Evolutionary conservation across 2,888 invertebrate genomes (phyloP), one percentile per base, ranked within the genome.

Genomic region (Holacanthella duospinosa): DNA sequence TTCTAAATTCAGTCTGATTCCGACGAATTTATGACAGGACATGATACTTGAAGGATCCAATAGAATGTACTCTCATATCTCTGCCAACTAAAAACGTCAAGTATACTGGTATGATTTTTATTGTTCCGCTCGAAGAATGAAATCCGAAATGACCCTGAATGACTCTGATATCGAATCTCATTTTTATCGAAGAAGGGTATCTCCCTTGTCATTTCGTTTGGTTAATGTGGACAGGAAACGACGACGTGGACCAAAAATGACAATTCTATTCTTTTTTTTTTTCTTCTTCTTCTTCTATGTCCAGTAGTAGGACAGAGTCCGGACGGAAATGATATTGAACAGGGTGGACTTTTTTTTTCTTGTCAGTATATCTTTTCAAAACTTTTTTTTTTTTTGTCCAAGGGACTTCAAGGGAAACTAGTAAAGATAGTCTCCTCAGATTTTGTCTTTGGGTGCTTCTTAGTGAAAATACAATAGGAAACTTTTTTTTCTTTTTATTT

Each of bases 211-310:
- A 48, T 48, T 21, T 48, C 6, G 16, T 48, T 48, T 48, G 48
- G 48, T 48, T 48, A 48, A 48, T 48, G 48, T 48, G 48, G 48
- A 48, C 48, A 48, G 48, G 48, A 48, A 48, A 48, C 48, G 48
- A 21, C 16, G 48, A 48, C 48, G 21, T 48, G 48, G 48, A 48
- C 48, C 48, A 48, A 48, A 48, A 48, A 48, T 48, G 48, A 48
- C 48, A 48, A 48, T 48, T 48, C 48, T 21, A 48, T 48, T 48
- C 48, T 48, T 48, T 48, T 21, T 21, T 9, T 16, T 48, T 36
- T 36, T 36, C 16, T 36, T 36, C 36, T 16, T 36, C 6, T 36
- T 36, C 36, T 36, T 16, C 36, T 36, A 4, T n/a, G 48, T 48
- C 48, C 48, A 48, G 48, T 48, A 9, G 16, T 21, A 9, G 12